Conservation (phyloP, 2,113 vertebrate species). For the Oncorhynchus clarkii region DNA sequence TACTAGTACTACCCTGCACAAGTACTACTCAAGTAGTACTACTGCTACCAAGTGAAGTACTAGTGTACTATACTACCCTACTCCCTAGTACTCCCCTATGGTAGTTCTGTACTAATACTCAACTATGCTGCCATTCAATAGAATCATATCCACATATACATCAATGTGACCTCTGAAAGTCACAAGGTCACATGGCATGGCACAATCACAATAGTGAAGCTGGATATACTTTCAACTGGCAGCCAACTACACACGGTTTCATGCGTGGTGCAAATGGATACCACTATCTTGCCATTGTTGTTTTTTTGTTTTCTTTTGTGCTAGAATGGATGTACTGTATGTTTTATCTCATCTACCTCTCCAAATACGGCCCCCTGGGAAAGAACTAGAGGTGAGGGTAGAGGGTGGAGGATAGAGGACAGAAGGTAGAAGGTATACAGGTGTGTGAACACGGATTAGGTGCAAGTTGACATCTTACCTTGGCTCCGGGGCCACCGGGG, state of each 20-base stretch:
- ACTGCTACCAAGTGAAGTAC: too few relatives aligned
- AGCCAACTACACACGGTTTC: not conserved
- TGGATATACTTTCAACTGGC: not conserved
- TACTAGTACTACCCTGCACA: too few relatives aligned
- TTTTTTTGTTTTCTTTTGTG: too few relatives aligned
- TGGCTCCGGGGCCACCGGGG: slow-evolving; percentile 93
- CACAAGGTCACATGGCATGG: not conserved
- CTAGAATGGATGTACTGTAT: too few relatives aligned
- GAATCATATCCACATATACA: not conserved
- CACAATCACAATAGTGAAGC: not conserved
- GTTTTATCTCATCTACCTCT: too few relatives aligned
- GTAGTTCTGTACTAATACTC: too few relatives aligned
- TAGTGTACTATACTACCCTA: too few relatives aligned
- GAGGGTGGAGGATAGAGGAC: not conserved
- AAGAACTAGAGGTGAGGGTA: not conserved
- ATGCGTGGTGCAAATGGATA: too few relatives aligned
- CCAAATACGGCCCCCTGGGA: not conserved
- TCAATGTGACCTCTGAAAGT: not conserved
- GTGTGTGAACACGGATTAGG: not conserved
- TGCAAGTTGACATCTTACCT: slow-evolving; percentile 73
- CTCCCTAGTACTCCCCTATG: too few relatives aligned
- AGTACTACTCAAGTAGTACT: too few relatives aligned
- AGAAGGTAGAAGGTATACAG: not conserved
- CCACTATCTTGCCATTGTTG: too few relatives aligned
- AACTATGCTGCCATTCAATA: not conserved